Conservation (phyloP, 2,113 vertebrate genomes). For the Petromus typicus region DNA sequence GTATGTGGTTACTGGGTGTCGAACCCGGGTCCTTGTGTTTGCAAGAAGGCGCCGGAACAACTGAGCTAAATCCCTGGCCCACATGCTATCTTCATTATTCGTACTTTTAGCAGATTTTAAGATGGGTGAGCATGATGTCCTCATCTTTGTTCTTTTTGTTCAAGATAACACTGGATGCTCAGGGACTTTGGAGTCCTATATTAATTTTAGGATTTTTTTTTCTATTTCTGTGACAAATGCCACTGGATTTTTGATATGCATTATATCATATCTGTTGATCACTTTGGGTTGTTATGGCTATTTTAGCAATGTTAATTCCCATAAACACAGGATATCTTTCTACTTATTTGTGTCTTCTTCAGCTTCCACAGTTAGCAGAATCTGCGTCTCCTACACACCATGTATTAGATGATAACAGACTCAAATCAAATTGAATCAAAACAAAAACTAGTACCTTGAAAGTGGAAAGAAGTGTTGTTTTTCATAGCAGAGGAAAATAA, state of each 20-base stretch:
- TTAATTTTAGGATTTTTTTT: background rate
- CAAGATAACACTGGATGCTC: background rate
- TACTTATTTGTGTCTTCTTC: background rate
- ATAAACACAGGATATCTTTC: background rate
- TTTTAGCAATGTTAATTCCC: background rate
- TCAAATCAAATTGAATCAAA: background rate
- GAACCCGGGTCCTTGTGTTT: too few relatives aligned
- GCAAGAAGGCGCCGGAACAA: too few relatives aligned
- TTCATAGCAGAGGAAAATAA: background rate
- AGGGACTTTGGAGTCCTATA: background rate
- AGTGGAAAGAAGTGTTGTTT: background rate
- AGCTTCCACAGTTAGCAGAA: background rate
- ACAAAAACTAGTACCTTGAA: background rate
- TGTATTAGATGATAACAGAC: slow-evolving; percentile 5
- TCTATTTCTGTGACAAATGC: background rate
- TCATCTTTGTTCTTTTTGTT: background rate
- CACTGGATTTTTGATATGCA: background rate
- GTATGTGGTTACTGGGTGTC: too few relatives aligned
- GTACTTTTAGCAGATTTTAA: background rate
- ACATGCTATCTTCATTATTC: background rate
- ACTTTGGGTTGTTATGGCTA: background rate
- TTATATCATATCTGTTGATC: background rate
- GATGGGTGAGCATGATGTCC: background rate
- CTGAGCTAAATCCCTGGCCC: too few relatives aligned
- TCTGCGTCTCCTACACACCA: background rate